These are phyloP conservation scores for Amiota communis DNA, from an alignment of 2,888 invertebrate genomes.

Conservation along the genomic window DNA sequence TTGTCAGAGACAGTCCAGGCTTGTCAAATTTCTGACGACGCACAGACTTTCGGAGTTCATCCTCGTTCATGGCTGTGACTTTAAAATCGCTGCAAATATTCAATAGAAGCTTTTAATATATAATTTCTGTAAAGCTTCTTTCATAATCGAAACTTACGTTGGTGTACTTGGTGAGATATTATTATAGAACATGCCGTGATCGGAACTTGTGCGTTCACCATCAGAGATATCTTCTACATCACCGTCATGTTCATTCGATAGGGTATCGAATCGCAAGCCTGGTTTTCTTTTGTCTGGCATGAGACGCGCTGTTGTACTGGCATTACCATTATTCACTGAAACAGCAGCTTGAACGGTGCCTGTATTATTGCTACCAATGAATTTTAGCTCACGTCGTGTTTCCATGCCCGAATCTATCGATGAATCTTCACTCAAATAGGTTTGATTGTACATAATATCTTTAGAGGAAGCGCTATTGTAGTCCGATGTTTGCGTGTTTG, in stretches of 20 bases:
- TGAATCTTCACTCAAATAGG: conserved; percentile 81
- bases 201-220: conserved; percentile 84
- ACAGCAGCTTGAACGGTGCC: conserved; percentile 56
- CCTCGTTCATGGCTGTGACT: conserved; percentile 90
- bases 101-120: conserved; percentile 14
- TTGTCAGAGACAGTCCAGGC: conserved; percentile 70
- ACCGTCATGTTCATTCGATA: conserved; percentile 84
- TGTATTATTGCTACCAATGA: conserved; percentile 67
- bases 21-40: conserved; percentile 80
- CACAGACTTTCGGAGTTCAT: conserved; percentile 85
- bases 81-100: conserved; percentile 81
- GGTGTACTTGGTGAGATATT: conserved; percentile 73
- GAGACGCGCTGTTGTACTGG: conserved; percentile 45
- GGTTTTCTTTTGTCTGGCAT: conserved; percentile 70
- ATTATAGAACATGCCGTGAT: conserved; percentile 84
- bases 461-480: conserved; percentile 73
- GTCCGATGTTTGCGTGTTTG: conserved; percentile 72
- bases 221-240: conserved; percentile 91
- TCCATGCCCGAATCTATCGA: conserved; percentile 85
- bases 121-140: neutral
- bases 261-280: conserved; percentile 76
- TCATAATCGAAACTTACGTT: conserved; percentile 63
- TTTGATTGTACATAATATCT: conserved; percentile 77
- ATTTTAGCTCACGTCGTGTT: conserved; percentile 70
- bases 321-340: conserved; percentile 51